Conservation (phyloP, 2,797 vertebrate species). For the Chelidonichthys spinosus region DNA sequence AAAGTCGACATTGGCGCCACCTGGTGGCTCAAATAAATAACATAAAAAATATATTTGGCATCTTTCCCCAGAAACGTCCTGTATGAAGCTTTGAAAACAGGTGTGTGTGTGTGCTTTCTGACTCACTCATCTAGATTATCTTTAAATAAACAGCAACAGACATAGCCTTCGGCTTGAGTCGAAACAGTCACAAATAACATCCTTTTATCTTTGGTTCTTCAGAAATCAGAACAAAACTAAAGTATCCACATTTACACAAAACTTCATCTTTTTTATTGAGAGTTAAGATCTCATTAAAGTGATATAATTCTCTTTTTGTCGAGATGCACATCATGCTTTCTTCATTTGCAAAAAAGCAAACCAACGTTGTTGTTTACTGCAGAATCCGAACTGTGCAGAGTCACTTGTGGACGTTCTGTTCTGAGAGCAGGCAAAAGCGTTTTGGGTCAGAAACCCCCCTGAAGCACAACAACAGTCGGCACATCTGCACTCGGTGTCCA, state of each 20-base stretch:
- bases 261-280: not conserved
- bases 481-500: slow-evolving; percentile 71
- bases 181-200: not conserved
- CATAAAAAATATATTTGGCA: not conserved
- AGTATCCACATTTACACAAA: not conserved
- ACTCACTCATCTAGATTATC: not conserved
- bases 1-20: not conserved
- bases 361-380: slow-evolving; percentile 14
- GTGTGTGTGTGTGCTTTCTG: no score
- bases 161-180: not conserved
- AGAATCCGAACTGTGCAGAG: slow-evolving; percentile 10
- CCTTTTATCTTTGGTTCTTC: no score
- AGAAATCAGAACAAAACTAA: not conserved
- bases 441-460: slow-evolving; percentile 67
- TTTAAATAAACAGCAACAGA: not conserved
- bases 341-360: not conserved
- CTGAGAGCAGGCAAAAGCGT: slow-evolving; percentile 36
- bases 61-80: not conserved
- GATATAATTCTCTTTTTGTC: not conserved
- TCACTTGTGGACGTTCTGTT: slow-evolving; percentile 37
- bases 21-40: slow-evolving; percentile 7
- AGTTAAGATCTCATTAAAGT: not conserved
- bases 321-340: not conserved
- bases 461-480: slow-evolving; percentile 70
- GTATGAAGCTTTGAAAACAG: no score